Base-by-base conservation (phyloP, 2,888 invertebrate genomes). In the Mimas tiliae region DNA sequence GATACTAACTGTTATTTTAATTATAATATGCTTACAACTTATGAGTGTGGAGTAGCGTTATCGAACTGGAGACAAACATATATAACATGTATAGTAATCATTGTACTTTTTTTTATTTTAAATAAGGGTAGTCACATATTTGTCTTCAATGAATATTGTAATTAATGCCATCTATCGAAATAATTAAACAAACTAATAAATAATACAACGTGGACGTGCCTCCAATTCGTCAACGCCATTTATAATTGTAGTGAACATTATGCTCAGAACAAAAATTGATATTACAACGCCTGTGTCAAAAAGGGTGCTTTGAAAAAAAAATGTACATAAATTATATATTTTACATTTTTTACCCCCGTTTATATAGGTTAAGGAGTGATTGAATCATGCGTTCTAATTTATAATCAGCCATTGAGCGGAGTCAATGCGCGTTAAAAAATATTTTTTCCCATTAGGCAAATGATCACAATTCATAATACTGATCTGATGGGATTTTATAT, bases 221-320 rank as follows among this genome's bases (percentile, higher is more conserved):
- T 48, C 58, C 58, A 58, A 38, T 64, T 63, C 47, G 38, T 63
- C 11, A 34, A 63, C 34, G 42, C 64, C 55, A 33, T 63, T 65
- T 34, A 45, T 45, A 27, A 51, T 45, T 62, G 65, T 19, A 51
- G 45, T 38, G 52, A 67, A 77, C 68, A 70, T 71, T 76, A 73
- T 79, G 73, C 83, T 83, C 85, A 83, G 85, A 86, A 83, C 79
- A 81, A 82, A 77, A 73, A 79, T 80, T 85, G 83, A 87, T 87
- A 85, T 85, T 85, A 83, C 67, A 78, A 79, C 77, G 80, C 85
- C 78, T 80, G 90, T 89, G 86, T 90, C 90, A 91, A 91, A 89
- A 88, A 84, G 82, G 82, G 92, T 91, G 91, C 91, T 91, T 92
- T 87, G 74, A 74, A 82, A 84, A 75, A n/a, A 83, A 83, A 79